Base-by-base conservation (phyloP, 2,797 vertebrate genomes). In the Acanthurus leucopareius region DNA sequence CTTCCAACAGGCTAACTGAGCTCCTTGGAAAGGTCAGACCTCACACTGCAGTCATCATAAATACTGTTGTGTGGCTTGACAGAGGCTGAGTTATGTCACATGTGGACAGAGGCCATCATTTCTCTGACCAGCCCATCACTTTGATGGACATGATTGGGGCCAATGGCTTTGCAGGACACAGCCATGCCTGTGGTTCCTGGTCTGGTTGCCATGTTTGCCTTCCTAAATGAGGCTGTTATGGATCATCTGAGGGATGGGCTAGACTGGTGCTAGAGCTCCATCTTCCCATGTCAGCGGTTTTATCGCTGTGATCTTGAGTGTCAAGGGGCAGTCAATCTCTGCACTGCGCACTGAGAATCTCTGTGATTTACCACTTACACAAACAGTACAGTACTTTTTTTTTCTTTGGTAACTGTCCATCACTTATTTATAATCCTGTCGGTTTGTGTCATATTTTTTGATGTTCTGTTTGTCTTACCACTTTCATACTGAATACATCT, bases 221-320 rank as follows among this genome's bases (percentile, higher is more conserved):
- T 73, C 57, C 54, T 82, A 64, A 79, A 70, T 68, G 40, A 85
- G 73, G 68, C 69, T 0, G 7, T 65, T 72, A 83, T 52, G 74
- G 79, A 48, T 72, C 56, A 38, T 74, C 66, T 90, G 88, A 89
- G 45, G 48, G 79, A 85, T 85, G 74, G 68, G 82, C 67, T 42
- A 3, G 65, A 65, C 67, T 76, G 57, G 13, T 58, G 75, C 83
- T 81, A 47, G 42, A 86, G 63, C 82, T 82, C 49, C 74, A 80
- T 83, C 75, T 87, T 88, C 83, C 54, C 72, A 78, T 79, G 74
- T 77, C 80, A 79, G 38, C 42, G 10, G 52, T 76, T 93, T 92
- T 91, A 94, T 88, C 67, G 75, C 83, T 64, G 74, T 85, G 66
- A 91, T 90, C 80, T 61, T 81, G 70, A 78, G 68, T 76, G 73